Evolutionary conservation across 2,797 vertebrate species (phyloP), one percentile per base, ranked within the genome.

Genomic region (Hippocampus kuda): DNA sequence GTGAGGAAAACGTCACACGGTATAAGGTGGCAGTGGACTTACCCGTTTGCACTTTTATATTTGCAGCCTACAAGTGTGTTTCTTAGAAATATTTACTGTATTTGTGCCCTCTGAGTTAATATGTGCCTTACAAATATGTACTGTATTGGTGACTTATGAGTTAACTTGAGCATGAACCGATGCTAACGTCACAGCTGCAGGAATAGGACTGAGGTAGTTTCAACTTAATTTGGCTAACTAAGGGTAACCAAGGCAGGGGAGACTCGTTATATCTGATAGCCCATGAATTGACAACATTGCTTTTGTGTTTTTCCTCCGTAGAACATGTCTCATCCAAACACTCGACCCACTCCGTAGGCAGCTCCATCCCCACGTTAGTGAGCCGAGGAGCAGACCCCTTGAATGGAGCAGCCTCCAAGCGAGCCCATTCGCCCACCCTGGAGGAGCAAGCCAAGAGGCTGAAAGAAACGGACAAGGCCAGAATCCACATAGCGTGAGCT

Each of bases 401-500:
- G 16, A 95, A 92, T 77, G 93, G 88, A 49, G 72, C 89, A 16
- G 72, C 88, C 24, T 80, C 91, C 27, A 96, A 98, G 81, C 88
- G 91, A 79, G 84, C 90, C 75, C 91, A 84, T 74, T 95, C 92
- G 0, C 92, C 93, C 48, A 72, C 90, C 1, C 30, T 86, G 4
- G 92, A 93, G 79, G 93, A 92, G 46, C 89, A 91, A 79, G 87
- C 91, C 30, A 95, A 93, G 85, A 91, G 93, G 70, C 73, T 91
- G 71, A 93, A 92, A 79, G 92, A 94, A 27, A 83, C 87, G 27
- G 94, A 94, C 85, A 93, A 93, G 89, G 94, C 94, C 84, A 85
- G 82, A 68, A 87, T 89, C 74, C 89, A 90, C 77, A 89, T 86
- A 74, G 83, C 85, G 41, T 90, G 79, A 88, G 68, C 69, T 60